Conservation (phyloP, 2,888 invertebrate species). For the Yponomeuta cagnagella region DNA sequence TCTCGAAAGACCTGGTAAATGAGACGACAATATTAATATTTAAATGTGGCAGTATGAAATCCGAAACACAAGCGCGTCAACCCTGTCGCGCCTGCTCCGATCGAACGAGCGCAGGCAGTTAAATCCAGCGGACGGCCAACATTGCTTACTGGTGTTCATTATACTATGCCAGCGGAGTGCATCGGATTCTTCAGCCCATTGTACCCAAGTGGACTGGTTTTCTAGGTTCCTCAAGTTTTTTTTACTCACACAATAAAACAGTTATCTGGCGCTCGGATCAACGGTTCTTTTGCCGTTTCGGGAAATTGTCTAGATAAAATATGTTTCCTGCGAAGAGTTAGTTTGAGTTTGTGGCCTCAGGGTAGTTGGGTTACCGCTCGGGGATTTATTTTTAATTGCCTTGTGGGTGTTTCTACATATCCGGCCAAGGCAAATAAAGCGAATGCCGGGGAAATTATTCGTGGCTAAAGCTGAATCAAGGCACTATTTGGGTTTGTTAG, state of each 20-base stretch:
- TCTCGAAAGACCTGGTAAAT: too few species aligned
- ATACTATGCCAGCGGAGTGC: too few species aligned
- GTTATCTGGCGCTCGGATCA: background rate
- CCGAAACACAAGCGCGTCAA: too few species aligned
- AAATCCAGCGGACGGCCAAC: too few species aligned
- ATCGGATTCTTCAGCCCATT: too few species aligned
- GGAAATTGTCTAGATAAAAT: background rate
- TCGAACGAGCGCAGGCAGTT: too few species aligned
- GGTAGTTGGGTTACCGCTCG: background rate
- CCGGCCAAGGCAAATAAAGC: background rate
- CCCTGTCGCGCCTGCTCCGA: too few species aligned
- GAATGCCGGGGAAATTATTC: background rate
- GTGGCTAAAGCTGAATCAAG: background rate
- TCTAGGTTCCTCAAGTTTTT: background rate
- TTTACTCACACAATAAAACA: background rate
- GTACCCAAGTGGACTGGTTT: too few species aligned
- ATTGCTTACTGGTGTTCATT: too few species aligned
- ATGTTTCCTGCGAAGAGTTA: background rate
- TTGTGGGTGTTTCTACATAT: background rate
- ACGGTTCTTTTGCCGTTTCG: slow-evolving; percentile 2
- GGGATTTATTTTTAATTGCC: slow-evolving; percentile 1
- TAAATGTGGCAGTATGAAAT: too few species aligned
- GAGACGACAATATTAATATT: too few species aligned
- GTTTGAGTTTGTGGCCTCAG: background rate
- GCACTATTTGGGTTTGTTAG: background rate